Percentiles rank a stretch among this genome's conserved stretches.
Evolutionary conservation across 2,888 invertebrate genomes (phyloP).

Genomic region (Acanthosepion lycidas): DNA sequence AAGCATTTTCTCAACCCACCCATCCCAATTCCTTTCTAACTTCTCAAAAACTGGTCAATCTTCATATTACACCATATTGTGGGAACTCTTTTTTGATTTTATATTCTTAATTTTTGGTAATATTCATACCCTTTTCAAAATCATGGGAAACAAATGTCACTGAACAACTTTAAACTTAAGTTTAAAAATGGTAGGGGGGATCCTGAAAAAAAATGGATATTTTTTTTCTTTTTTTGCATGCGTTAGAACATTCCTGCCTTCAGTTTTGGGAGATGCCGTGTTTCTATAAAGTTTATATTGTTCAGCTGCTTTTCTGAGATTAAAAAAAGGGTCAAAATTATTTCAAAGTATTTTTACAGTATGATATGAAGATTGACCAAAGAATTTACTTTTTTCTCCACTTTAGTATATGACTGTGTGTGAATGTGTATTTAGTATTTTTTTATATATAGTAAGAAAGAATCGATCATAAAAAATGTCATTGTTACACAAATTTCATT

Average conservation of each 20-base stretch:
- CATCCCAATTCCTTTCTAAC: background rate
- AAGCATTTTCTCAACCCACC: background rate
- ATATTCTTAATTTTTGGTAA: background rate
- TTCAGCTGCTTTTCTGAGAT: background rate
- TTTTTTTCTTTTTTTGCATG: background rate
- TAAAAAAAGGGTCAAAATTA: background rate
- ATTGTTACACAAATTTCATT: too few species aligned
- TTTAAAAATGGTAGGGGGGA: too few species aligned
- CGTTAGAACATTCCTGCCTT: background rate
- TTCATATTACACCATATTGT: background rate
- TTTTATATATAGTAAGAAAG: background rate
- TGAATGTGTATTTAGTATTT: background rate
- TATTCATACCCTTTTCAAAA: background rate
- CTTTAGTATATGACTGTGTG: background rate
- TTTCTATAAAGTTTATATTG: background rate
- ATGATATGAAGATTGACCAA: background rate
- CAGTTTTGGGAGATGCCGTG: background rate
- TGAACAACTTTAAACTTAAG: slow-evolving; percentile 24
- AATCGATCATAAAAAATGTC: background rate
- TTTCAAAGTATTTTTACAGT: background rate
- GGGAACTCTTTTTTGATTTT: background rate
- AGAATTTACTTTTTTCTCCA: background rate
- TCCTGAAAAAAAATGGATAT: too few species aligned
- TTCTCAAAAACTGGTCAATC: background rate
- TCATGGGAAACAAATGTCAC: background rate